Evolutionary conservation across 2,113 vertebrate genomes (phyloP).

Genomic region (Alaudala cheleensis): DNA sequence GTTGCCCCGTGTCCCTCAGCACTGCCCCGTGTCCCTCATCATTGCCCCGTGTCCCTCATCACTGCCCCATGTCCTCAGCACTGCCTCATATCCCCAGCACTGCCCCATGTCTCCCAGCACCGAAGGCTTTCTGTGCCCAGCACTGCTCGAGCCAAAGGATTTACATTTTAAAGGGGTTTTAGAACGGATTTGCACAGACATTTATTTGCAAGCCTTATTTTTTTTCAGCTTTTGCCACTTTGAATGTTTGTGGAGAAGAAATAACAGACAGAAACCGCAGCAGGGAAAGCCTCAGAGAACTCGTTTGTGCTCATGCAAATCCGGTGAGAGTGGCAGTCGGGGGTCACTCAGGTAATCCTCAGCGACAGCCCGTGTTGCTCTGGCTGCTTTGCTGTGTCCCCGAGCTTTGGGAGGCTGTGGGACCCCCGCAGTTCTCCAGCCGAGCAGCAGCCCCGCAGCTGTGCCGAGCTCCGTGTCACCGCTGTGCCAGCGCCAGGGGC

Average conservation of each 20-base stretch:
- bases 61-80: no score
- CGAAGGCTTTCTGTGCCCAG: background rate
- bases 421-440: fast-evolving
- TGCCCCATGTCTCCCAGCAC: background rate
- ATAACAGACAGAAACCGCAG: background rate
- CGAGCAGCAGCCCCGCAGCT: background rate
- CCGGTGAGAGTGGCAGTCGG: fast-evolving
- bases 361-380: background rate
- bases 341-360: background rate
- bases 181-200: background rate
- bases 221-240: background rate
- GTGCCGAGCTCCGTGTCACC: fast-evolving
- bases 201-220: background rate
- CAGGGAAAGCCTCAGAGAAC: background rate
- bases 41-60: no score
- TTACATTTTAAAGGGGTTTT: background rate
- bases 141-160: background rate
- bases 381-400: fast-evolving
- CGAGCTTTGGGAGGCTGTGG: background rate
- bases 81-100: background rate
- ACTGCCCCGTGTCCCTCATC: no score
- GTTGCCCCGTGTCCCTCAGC: no score
- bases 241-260: background rate
- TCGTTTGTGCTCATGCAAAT: background rate
- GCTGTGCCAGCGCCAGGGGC: fast-evolving